These are phyloP conservation scores for Tanytarsus gracilentus DNA, from an alignment of 2,888 invertebrate genomes.

Conservation along the genomic window DNA sequence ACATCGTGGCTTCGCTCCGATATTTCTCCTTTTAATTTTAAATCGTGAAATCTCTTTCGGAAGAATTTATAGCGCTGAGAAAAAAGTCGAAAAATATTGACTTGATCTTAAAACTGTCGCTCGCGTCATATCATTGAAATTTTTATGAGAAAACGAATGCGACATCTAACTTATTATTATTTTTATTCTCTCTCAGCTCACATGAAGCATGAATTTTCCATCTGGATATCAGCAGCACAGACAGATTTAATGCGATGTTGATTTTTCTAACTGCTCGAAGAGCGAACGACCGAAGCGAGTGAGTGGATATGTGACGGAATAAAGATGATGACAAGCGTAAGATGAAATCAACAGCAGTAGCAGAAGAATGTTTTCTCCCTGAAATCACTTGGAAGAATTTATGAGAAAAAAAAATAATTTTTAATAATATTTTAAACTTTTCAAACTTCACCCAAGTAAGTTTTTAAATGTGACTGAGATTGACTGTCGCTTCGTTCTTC, in stretches of 20 bases:
- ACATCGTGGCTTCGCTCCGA: not conserved
- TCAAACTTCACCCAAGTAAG: no score
- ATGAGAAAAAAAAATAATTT: no score
- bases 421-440: no score
- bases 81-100: not conserved
- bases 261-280: not conserved
- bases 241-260: slow-evolving; percentile 11
- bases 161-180: no score
- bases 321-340: slow-evolving; percentile 25
- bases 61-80: not conserved
- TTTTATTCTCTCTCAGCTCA: not conserved
- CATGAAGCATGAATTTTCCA: not conserved
- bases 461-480: not conserved
- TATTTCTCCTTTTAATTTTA: not conserved
- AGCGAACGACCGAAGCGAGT: not conserved
- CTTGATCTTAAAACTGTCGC: not conserved
- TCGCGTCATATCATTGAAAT: slow-evolving; percentile 4
- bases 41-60: not conserved
- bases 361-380: no score
- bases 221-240: not conserved
- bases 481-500: no score
- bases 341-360: slow-evolving; percentile 27
- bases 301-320: slow-evolving; percentile 20
- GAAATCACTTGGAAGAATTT: no score
- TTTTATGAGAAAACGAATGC: slow-evolving; percentile 4